These are phyloP conservation scores for Potamilus streckersoni DNA, from an alignment of 1,140 invertebrate genomes.

Conservation along the genomic window DNA sequence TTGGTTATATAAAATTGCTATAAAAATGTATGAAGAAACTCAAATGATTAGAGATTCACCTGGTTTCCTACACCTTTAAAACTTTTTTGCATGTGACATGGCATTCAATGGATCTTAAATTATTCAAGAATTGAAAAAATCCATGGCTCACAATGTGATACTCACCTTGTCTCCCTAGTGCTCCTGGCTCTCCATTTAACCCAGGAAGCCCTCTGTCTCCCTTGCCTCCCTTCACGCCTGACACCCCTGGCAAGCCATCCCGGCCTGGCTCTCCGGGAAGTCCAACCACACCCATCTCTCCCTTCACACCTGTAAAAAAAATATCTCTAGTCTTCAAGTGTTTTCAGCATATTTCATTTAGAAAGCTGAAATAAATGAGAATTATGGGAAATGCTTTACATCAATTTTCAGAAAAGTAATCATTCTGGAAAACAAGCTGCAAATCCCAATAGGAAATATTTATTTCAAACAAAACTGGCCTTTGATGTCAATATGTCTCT, in stretches of 20 bases:
- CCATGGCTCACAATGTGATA: constrained; percentile 2
- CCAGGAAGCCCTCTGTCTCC: constrained; percentile 50
- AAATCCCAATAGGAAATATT: background rate
- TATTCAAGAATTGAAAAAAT: background rate
- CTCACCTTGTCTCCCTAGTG: constrained; percentile 45
- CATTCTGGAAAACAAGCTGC: background rate
- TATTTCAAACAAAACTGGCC: background rate
- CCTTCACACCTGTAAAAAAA: constrained; percentile 41
- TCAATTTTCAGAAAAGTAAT: background rate
- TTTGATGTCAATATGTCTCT: background rate
- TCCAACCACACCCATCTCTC: constrained; percentile 52
- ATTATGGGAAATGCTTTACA: background rate
- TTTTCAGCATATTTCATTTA: background rate
- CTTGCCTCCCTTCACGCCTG: constrained; percentile 42
- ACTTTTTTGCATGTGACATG: too few relatives aligned
- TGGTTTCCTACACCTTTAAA: too few relatives aligned
- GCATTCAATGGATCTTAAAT: too few relatives aligned
- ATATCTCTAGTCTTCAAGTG: background rate
- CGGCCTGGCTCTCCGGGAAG: constrained; percentile 50
- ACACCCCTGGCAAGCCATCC: constrained; percentile 47
- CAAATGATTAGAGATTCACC: too few relatives aligned
- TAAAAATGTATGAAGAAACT: too few relatives aligned
- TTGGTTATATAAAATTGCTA: too few relatives aligned
- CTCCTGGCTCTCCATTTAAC: constrained; percentile 47
- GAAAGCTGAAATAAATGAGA: background rate